Base-by-base conservation (phyloP, 2,113 vertebrate genomes). In the Parotia lawesii region DNA sequence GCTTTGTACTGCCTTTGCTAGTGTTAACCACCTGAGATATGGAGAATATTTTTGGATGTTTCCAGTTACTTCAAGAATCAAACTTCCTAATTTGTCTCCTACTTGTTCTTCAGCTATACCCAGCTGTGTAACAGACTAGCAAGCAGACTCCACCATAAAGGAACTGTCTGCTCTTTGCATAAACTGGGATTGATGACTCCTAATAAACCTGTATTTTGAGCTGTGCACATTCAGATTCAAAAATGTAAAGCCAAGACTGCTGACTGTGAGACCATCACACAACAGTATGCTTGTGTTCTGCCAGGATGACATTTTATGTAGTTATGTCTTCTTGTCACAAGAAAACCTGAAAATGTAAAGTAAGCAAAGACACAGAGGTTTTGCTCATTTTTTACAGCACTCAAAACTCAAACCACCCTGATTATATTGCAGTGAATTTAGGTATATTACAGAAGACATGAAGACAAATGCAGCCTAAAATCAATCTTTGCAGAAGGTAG, bases 171-270 rank as follows among this genome's bases (percentile, higher is more conserved):
- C 72, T 94, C 75, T 72, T 94, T 51, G 60, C 74, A 61, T 86
- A 91, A 91, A 89, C 67, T 86, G 85, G 75, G 60, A 92, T 4
- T 96, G 76, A 95, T 85, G 74, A 76, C 60, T 50, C 84, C 53
- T 97, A 96, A 93, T 95, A 96, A 96, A 93, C 72, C 71, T 54
- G 12, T 54, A 74, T 75, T 96, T 95, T 86, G 87, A 95, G 70
- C 27, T 65, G 58, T 20, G 78, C 23, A n/a, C 38, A 53, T 69
- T 77, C 21, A 90, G 33, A 90, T 42, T 69, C 50, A 87, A 54
- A 89, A 74, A 61, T 5, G 48, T 47, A 65, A 27, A 94, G 69
- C 37, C 54, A 70, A 87, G 80, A 72, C 37, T 87, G 75, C 87
- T 74, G 78, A 80, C 92, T 94, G 72, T 71, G 87, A 97, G 87